Evolutionary conservation across 2,113 vertebrate genomes (phyloP), one percentile per base, ranked within the genome.

Genomic region (Urocolius indicus): DNA sequence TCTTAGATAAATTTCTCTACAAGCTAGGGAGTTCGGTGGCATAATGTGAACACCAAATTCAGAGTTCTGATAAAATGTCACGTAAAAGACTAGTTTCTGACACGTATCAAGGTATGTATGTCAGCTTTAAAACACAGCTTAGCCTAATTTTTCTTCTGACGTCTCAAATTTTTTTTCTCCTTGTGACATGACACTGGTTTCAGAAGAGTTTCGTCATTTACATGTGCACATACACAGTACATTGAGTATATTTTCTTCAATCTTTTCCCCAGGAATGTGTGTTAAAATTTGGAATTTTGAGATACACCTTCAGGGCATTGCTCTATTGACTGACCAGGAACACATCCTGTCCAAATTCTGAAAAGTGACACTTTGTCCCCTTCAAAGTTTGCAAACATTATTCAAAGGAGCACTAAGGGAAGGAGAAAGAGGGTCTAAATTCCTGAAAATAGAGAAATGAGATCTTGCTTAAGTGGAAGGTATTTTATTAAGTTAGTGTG

Each of bases 1-100:
- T 96, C 91, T 96, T 95, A 94, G 80, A 95, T 71, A 92, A 87
- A 94, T 89, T 94, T 71, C 38, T 89, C 86, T 94, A 89, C 77
- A 92, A 95, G 88, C 71, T 54, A 78, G 84, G 84, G 82, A 95
- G 71, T 46, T 87, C 81, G 87, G 71, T 91, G 74, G 58, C 82
- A 93, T 79, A 94, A 84, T 51, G 78, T 4, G 2, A 94, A 92
- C 63, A 67, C 72, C 72, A 45, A 90, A 90, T 68, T 83, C 87
- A 69, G 68, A 72, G 20, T 76, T 87, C 90, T 83, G 77, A 91
- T 86, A 85, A 94, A 89, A 75, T 11, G 24, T 23, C 81, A 71
- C 57, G 76, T 46, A 62, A 69, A 87, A 89, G 87, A 55, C 79
- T 76, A 62, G 30, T 66, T 91, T 66, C 88, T 95, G 80, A 89